Evolutionary conservation across 2,797 vertebrate genomes (phyloP).

Genomic region (Pantherophis vulpinus): DNA sequence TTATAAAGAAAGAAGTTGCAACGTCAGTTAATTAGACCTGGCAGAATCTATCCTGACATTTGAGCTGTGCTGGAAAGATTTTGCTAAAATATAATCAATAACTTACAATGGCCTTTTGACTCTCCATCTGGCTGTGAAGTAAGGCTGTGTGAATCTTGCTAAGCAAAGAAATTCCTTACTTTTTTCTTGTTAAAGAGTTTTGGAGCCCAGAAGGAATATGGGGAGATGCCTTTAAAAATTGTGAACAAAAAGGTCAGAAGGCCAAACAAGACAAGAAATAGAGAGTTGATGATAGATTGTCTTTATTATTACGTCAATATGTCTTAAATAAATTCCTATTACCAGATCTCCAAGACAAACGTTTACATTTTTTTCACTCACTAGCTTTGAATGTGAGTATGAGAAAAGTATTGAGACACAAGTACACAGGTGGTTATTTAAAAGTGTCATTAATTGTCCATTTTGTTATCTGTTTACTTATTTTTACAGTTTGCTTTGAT

Average conservation of each 20-base stretch:
- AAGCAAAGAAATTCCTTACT: constrained; percentile 22
- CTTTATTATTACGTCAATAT: background rate
- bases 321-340: background rate
- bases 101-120: constrained; percentile 59
- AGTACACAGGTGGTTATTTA: background rate
- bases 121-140: constrained; percentile 56
- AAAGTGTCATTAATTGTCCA: background rate
- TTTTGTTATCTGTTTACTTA: background rate
- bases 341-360: background rate
- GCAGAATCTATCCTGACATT: background rate
- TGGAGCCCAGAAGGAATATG: constrained; percentile 29
- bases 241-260: constrained; percentile 24
- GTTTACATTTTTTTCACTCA: background rate
- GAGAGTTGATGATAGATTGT: background rate
- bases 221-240: background rate
- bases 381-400: background rate
- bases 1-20: background rate
- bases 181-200: constrained; percentile 40
- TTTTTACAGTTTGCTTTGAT: background rate
- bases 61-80: constrained; percentile 40
- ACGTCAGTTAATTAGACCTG: background rate
- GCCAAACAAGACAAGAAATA: background rate
- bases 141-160: constrained; percentile 37
- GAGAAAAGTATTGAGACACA: background rate
- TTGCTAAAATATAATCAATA: constrained; percentile 57